Evolutionary conservation across 1,140 invertebrate species (phyloP).

Genomic region (Drosophila bocki): DNA sequence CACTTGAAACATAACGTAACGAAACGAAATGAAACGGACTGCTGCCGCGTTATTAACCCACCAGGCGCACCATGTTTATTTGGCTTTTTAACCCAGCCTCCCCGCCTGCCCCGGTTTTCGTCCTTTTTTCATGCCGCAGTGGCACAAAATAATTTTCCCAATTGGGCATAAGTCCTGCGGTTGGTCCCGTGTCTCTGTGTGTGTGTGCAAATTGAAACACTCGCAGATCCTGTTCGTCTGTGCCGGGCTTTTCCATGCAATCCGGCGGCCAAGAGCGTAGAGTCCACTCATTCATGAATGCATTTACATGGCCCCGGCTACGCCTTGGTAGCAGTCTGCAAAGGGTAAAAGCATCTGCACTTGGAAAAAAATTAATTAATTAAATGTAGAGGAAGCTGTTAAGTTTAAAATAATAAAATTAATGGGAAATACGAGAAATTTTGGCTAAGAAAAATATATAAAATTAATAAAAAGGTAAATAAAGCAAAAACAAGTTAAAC

Average conservation of each 20-base stretch:
- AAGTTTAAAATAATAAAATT: not conserved
- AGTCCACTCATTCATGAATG: constrained; percentile 79
- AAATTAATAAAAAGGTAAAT: not conserved
- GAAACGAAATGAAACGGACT: constrained; percentile 38
- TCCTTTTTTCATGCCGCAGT: constrained; percentile 69
- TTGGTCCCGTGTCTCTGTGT: constrained; percentile 13
- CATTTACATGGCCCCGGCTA: constrained; percentile 65
- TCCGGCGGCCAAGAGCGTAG: constrained; percentile 53
- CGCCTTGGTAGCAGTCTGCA: constrained; percentile 17
- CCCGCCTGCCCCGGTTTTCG: not conserved
- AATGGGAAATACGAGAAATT: not conserved
- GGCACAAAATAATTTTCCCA: constrained; percentile 81
- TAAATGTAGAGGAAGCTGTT: not conserved
- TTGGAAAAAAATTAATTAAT: constrained; percentile 5
- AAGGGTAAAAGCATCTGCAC: constrained; percentile 18
- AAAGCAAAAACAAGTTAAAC: not conserved
- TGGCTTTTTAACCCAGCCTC: constrained; percentile 20
- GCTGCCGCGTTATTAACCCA: constrained; percentile 43
- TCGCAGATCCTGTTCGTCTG: constrained; percentile 58
- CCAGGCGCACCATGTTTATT: constrained; percentile 26
- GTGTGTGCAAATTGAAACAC: constrained; percentile 77
- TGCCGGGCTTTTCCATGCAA: constrained; percentile 63
- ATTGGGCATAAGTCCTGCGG: constrained; percentile 78
- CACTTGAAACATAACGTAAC: constrained; percentile 45
- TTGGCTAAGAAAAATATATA: rapidly evolving